Base-by-base conservation (phyloP, 1,140 invertebrate species). In the Tribolium castaneum region DNA sequence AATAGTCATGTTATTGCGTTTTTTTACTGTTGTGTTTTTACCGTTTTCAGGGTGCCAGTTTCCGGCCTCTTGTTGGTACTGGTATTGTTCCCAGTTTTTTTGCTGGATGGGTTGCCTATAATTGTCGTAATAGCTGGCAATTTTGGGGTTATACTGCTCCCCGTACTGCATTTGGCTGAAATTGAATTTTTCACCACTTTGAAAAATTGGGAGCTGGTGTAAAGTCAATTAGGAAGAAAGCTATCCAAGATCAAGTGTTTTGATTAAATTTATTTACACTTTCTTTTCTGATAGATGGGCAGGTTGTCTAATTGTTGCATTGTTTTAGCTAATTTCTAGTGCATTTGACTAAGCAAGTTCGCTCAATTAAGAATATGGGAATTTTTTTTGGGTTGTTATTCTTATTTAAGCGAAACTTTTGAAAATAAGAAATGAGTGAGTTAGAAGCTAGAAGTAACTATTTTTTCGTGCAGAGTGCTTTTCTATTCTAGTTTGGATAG, bases 111-210 rank as follows among this genome's bases (percentile, higher is more conserved):
- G 84, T 75, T 84, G 84, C 30, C 82, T 81, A 75, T 85, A 86
- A 14, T 78, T 79, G 10, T 86, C 81, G 45, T 85, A 85, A 82
- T 85, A 86, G 72, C 80, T 85, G 0, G 50, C 70, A 9, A 84
- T 54, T 80, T 82, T 84, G 39, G 78, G 79, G 54, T 81, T 81
- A n/a, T 84, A 81, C 35, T 81, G 35, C 56, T 83, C 82, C 5
- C 39, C 74, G 77, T 84, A 85, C 25, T 82, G 82, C 49, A 83
- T 59, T 80, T 82, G 80, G 39, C 82, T 84, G 73, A 74, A 83
- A 77, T 59, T 51, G n/a, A 19, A 54, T 49, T 73, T 54, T 49
- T 22, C 35, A 62, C 6, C 25, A 30, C 3, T 30, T 5, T 30
- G 25, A 30, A 30, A 30, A 30, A 30, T 30, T 0, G 25, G 25